phyloP scores from a whole-genome alignment of 2,797 vertebrate genomes.

The Brachyrhaphis roseni region DNA sequence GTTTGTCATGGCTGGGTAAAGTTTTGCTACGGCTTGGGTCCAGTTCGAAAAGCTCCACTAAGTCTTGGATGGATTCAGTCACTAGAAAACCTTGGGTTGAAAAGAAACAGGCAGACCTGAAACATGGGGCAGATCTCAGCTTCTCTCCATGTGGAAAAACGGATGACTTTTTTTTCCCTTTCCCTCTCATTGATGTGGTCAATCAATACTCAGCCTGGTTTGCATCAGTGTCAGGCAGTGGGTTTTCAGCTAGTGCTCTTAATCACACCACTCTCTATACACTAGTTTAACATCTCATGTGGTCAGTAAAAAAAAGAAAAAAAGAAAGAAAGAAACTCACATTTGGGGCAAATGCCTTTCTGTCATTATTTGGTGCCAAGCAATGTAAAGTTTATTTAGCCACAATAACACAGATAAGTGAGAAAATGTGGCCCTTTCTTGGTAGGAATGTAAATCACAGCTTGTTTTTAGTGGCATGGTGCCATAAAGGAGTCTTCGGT shows the following conservation, averaged over 20 bases:
- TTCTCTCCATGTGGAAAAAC: constrained; percentile 67
- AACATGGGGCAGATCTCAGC: constrained; percentile 38
- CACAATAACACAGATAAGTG: constrained; percentile 52
- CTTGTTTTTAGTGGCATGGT: constrained; percentile 57
- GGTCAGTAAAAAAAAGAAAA: constrained; percentile 12
- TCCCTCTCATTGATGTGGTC: constrained; percentile 71
- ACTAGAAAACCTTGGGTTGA: constrained; percentile 67
- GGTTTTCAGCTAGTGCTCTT: constrained; percentile 42
- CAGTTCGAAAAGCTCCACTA: constrained; percentile 43
- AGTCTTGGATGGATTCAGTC: constrained; percentile 56
- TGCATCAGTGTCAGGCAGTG: constrained; percentile 62
- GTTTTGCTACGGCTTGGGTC: constrained; percentile 73
- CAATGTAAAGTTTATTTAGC: constrained; percentile 60
- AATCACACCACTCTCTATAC: constrained; percentile 44
- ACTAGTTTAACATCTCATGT: constrained; percentile 46
- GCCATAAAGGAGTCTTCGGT: constrained; percentile 45
- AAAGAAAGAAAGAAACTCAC: background rate
- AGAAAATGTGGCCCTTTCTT: constrained; percentile 53
- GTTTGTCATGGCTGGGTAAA: constrained; percentile 57
- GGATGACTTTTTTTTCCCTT: constrained; percentile 58
- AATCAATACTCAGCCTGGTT: constrained; percentile 69
- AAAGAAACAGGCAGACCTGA: constrained; percentile 51
- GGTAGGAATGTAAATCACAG: constrained; percentile 62
- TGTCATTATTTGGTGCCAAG: constrained; percentile 52
- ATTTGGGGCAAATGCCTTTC: constrained; percentile 27